phyloP scores from a whole-genome alignment of 2,113 vertebrate species.

The Gnathonemus echidnorhynchus region DNA sequence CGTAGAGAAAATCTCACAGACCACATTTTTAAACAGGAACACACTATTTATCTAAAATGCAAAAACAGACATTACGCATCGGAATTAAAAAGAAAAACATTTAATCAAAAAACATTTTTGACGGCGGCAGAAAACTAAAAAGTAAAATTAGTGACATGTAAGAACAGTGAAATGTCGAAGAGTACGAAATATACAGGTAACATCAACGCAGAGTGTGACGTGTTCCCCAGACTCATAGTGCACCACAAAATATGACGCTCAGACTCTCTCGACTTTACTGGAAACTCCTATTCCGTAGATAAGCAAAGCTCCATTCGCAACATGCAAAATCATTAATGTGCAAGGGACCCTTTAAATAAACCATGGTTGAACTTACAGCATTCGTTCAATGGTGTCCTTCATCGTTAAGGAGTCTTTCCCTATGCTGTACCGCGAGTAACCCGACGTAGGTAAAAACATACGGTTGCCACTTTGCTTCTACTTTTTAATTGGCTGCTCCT shows the following conservation, averaged over 20 bases:
- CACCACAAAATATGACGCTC: background rate
- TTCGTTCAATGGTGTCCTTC: constrained; percentile 64
- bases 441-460: background rate
- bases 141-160: background rate
- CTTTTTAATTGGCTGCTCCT: constrained; percentile 49
- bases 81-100: background rate
- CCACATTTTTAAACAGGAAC: constrained; percentile 3
- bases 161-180: background rate
- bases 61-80: background rate
- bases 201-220: background rate
- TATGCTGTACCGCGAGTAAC: background rate
- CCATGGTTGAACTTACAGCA: constrained; percentile 60
- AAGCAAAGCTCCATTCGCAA: background rate
- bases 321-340: background rate
- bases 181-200: background rate
- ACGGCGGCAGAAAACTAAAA: background rate
- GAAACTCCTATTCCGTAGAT: background rate
- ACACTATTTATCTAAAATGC: background rate
- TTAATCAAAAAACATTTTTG: background rate
- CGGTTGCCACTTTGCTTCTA: constrained; percentile 63
- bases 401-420: background rate
- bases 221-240: background rate
- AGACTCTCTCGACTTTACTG: background rate
- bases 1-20: background rate
- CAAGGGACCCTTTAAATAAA: background rate